These are phyloP conservation scores for Tromatobia lineatoria DNA, from an alignment of 2,888 invertebrate species.

Conservation along the genomic window DNA sequence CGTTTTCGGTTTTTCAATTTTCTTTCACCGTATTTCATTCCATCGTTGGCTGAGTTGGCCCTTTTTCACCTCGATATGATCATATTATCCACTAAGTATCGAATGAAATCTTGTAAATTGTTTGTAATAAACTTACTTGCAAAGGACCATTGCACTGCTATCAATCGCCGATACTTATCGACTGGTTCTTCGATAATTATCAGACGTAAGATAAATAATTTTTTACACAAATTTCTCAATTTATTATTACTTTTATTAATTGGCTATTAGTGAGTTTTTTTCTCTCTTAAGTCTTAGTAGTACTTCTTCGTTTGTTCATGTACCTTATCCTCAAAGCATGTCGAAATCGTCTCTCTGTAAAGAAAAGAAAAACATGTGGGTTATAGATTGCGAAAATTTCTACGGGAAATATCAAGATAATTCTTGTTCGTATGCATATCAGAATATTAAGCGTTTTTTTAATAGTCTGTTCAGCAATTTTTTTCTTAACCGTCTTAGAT, in stretches of 20 bases:
- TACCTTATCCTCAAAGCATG: conserved; percentile 56
- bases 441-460: too few relatives aligned
- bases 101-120: conserved; percentile 43
- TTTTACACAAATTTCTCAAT: conserved; percentile 5
- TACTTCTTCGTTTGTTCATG: neutral
- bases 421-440: too few relatives aligned
- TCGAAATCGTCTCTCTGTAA: conserved; percentile 84
- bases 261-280: neutral
- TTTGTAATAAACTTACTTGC: conserved; percentile 50
- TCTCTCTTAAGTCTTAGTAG: neutral
- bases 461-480: neutral
- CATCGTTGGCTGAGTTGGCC: neutral
- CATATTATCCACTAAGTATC: neutral
- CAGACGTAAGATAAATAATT: conserved; percentile 32
- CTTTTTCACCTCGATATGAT: conserved; percentile 22
- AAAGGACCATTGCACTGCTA: conserved; percentile 57
- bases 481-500: neutral
- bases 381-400: neutral
- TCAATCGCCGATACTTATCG: conserved; percentile 55
- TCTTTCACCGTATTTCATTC: conserved; percentile 4
- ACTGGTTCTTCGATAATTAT: conserved; percentile 58
- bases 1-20: neutral
- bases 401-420: too few relatives aligned
- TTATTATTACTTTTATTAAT: neutral
- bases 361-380: conserved; percentile 60